Conservation (phyloP, 1,140 invertebrate genomes). For the Stegodyphus dumicola region DNA sequence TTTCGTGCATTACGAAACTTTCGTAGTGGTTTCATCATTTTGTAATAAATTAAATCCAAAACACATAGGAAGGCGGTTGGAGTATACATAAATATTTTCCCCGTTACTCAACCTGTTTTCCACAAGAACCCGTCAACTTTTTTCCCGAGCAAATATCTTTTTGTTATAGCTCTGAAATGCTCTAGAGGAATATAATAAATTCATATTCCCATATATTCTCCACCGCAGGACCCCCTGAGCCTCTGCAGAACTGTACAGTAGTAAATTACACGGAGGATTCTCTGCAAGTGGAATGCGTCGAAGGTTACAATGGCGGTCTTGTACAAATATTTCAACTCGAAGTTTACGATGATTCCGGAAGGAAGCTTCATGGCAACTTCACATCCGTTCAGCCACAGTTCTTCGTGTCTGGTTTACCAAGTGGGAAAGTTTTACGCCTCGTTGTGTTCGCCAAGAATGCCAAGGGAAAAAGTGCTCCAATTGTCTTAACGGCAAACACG, state of each 20-base stretch:
- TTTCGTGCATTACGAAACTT: no score
- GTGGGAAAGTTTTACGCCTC: slow-evolving; percentile 66
- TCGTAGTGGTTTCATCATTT: no score
- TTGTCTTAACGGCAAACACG: slow-evolving; percentile 59
- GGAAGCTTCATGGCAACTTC: slow-evolving; percentile 49
- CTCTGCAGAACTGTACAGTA: slow-evolving; percentile 64
- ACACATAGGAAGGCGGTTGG: no score
- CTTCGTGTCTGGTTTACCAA: slow-evolving; percentile 54
- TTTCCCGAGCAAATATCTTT: no score
- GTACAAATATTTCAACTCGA: slow-evolving; percentile 62
- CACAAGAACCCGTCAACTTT: no score
- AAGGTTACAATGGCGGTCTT: slow-evolving; percentile 64
- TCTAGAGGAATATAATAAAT: neutral
- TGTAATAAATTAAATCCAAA: no score
- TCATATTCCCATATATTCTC: slow-evolving; percentile 1
- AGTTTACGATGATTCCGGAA: slow-evolving; percentile 59
- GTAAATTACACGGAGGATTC: slow-evolving; percentile 64
- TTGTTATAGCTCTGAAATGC: no score
- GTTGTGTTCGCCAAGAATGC: slow-evolving; percentile 78
- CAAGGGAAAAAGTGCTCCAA: slow-evolving; percentile 76
- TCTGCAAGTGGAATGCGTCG: slow-evolving; percentile 59
- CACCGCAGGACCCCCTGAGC: slow-evolving; percentile 73
- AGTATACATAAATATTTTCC: no score
- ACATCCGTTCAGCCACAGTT: slow-evolving; percentile 64
- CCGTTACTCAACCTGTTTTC: no score